These are phyloP conservation scores for Lytechinus variegatus DNA, from an alignment of 35 echinoderm and acorn worm species.

Conservation along the genomic window DNA sequence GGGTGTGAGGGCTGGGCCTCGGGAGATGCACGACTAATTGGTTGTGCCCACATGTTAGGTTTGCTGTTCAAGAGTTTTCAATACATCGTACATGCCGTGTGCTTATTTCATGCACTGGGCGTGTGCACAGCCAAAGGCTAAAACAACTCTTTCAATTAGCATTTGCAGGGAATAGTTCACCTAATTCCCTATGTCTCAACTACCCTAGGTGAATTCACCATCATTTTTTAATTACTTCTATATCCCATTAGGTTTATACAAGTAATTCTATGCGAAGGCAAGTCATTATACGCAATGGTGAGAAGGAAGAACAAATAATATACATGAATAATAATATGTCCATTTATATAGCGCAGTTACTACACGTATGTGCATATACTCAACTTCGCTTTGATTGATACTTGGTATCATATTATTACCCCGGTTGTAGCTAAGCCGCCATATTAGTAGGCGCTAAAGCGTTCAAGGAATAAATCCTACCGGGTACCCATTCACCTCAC, in stretches of 20 bases:
- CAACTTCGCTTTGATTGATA: too few relatives aligned
- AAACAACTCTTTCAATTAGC: not conserved
- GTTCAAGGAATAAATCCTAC: too few relatives aligned
- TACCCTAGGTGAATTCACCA: not conserved
- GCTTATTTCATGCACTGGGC: not conserved
- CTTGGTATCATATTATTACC: too few relatives aligned
- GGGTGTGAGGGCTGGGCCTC: not conserved
- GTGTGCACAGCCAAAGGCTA: not conserved
- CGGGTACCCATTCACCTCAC: too few relatives aligned
- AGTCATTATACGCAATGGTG: too few relatives aligned
- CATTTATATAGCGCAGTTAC: too few relatives aligned
- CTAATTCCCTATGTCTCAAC: not conserved
- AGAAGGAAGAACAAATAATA: too few relatives aligned
- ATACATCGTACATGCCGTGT: not conserved
- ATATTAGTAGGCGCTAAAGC: too few relatives aligned
- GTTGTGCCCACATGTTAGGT: constrained; percentile 8
- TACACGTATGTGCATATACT: too few relatives aligned
- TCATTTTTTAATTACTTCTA: not conserved
- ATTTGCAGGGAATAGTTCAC: not conserved
- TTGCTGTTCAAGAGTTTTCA: not conserved
- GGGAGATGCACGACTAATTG: not conserved
- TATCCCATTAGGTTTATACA: not conserved
- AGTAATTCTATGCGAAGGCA: too few relatives aligned
- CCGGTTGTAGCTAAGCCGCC: too few relatives aligned
- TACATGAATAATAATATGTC: too few relatives aligned